Conservation (phyloP, 2,888 invertebrate species). For the Pandemis corylana region DNA sequence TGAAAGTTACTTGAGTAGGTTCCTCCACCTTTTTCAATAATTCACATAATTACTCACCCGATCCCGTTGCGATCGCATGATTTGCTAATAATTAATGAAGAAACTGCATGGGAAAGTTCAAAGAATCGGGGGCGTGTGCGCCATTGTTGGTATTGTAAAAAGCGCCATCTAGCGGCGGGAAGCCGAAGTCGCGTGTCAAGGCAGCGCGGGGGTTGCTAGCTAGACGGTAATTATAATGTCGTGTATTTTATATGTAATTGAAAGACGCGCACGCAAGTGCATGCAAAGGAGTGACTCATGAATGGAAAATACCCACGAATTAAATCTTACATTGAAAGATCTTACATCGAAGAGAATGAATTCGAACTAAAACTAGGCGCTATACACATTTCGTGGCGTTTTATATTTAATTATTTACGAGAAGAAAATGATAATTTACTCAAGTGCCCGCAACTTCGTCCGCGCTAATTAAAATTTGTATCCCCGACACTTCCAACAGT, state of each 20-base stretch:
- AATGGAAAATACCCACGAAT: background rate
- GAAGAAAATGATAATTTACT: too few species aligned
- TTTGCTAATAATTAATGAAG: conserved; percentile 52
- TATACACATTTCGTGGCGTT: too few species aligned
- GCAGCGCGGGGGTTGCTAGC: conserved; percentile 32
- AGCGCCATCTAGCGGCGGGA: conserved; percentile 49
- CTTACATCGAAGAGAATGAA: too few species aligned
- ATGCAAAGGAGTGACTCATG: background rate
- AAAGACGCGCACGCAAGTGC: conserved; percentile 12
- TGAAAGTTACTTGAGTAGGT: too few species aligned
- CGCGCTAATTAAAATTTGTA: too few species aligned
- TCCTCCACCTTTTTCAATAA: conserved; percentile 25
- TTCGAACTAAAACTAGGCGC: background rate
- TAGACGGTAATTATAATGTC: conserved; percentile 2
- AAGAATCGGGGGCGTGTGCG: conserved; percentile 59
- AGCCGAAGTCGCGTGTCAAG: conserved; percentile 48
- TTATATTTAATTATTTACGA: too few species aligned
- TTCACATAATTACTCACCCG: conserved; percentile 42
- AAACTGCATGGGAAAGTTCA: conserved; percentile 59
- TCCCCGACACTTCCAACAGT: too few species aligned
- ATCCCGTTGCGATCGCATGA: conserved; percentile 52
- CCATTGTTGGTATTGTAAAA: conserved; percentile 51
- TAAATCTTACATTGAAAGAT: background rate
- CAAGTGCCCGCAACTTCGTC: too few species aligned
- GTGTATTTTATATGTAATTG: conserved; percentile 4